Percentiles rank a stretch among this genome's conserved stretches.
These are phyloP conservation scores for Pomatostomus ruficeps DNA, from an alignment of 2,113 vertebrate genomes.

Conservation along the genomic window DNA sequence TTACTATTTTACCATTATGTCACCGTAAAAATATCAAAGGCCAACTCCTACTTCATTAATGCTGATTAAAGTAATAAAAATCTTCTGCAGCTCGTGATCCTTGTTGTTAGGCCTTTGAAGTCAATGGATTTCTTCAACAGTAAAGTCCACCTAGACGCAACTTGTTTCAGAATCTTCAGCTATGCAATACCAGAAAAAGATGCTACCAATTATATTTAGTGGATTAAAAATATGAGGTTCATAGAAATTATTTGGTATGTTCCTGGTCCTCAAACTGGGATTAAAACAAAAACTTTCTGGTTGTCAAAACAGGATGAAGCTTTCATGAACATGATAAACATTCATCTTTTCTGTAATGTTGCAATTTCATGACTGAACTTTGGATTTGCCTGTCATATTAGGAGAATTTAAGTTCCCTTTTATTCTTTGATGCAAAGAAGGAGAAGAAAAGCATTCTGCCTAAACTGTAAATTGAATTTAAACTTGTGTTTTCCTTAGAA, in stretches of 20 bases:
- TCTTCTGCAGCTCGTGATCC: neutral
- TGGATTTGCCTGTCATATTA: neutral
- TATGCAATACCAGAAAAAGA: neutral
- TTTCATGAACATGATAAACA: neutral
- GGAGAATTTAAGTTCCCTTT: neutral
- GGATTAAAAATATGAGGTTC: neutral
- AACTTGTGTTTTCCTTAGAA: neutral
- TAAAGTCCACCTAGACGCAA: neutral
- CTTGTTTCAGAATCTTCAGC: neutral
- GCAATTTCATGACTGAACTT: neutral
- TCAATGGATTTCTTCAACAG: neutral
- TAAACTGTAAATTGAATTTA: neutral
- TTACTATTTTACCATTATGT: neutral
- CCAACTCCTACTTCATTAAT: neutral
- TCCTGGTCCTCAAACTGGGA: neutral
- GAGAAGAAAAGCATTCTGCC: neutral
- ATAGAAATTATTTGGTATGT: neutral
- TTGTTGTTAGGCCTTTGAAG: neutral
- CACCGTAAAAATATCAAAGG: neutral
- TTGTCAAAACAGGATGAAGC: neutral
- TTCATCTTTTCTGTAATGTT: neutral
- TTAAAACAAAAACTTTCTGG: neutral
- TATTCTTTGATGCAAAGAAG: neutral
- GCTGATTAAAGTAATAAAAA: neutral
- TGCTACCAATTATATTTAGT: neutral